Evolutionary conservation across 2,888 invertebrate species (phyloP).

Genomic region (Cinara cedri): DNA sequence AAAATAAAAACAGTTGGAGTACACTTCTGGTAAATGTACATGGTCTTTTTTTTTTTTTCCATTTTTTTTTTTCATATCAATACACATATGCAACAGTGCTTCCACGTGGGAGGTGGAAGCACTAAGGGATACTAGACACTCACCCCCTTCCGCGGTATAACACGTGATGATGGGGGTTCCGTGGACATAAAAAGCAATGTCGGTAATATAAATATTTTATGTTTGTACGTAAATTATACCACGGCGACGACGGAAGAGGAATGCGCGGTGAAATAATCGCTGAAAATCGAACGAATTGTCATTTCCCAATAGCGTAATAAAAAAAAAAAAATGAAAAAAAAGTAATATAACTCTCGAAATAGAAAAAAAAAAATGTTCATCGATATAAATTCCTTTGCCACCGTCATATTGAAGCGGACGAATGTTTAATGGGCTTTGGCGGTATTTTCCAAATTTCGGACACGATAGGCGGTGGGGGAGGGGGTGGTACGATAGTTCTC

Average conservation of each 20-base stretch:
- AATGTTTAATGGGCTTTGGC: slow-evolving; percentile 31
- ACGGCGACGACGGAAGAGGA: background rate
- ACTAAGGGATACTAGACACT: background rate
- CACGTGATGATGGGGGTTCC: too few relatives aligned
- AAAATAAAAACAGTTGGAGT: too few relatives aligned
- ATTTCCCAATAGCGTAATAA: slow-evolving; percentile 27
- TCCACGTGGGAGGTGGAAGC: too few relatives aligned
- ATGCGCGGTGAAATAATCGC: slow-evolving; percentile 41
- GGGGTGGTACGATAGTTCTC: slow-evolving; percentile 11
- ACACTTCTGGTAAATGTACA: too few relatives aligned
- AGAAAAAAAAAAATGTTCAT: slow-evolving; percentile 20
- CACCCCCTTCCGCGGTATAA: too few relatives aligned
- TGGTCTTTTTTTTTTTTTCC: too few relatives aligned
- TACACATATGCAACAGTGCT: too few relatives aligned
- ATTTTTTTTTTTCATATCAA: too few relatives aligned
- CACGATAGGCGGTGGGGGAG: background rate
- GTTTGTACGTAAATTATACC: slow-evolving; percentile 25
- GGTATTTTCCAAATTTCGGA: slow-evolving; percentile 40
- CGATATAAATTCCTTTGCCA: slow-evolving; percentile 35
- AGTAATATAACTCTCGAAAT: slow-evolving; percentile 27
- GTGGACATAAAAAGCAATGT: background rate
- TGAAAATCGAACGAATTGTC: slow-evolving; percentile 52
- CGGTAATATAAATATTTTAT: slow-evolving; percentile 36
- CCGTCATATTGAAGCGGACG: slow-evolving; percentile 21
- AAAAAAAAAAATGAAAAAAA: slow-evolving; percentile 27